Evolutionary conservation across 2,888 invertebrate species (phyloP), one percentile per base, ranked within the genome.

Genomic region (Beris chalybata): DNA sequence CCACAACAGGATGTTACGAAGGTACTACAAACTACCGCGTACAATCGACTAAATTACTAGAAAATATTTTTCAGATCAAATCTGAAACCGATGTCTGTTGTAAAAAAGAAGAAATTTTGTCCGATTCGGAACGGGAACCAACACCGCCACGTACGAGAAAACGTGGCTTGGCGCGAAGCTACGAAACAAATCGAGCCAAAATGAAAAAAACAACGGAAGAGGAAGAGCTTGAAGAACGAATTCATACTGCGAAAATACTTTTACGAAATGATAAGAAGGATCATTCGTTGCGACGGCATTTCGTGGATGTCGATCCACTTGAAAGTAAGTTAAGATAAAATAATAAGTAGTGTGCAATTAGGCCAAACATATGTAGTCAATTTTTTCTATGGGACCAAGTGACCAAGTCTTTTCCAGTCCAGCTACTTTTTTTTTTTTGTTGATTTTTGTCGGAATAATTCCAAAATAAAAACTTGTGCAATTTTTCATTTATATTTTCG

Each of bases 321-420:
- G 61, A 61, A 61, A 38, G 61, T 61, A 61, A 61, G 61, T 61
- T 38, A 6, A 50, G 61, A 38, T 50, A 32, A 22, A 30, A 38
- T 38, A 38, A 22, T 22, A 48, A n/a, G 13, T 52, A 5, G 29
- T 52, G 52, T 53, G 53, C 53, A 53, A 53, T 53, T 38, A 30
- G 11, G 22, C 6, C 50, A 50, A 30, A 4, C 55, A 47, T 22
- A 32, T 32, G 13, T n/a, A 53, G 4, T 78, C 78, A 4, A 78
- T 79, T 72, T 75, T 79, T 73, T 78, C 78, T 1, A 73, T 76
- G 68, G 73, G 76, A 71, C 76, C n/a, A n/a, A n/a, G 79, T 79
- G 66, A 67, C 70, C 69, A n/a, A 5, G 31, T 22, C 22, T 22
- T 22, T 22, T 22, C 22, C 22, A 22, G 22, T 22, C 22, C 22